These are phyloP conservation scores for Drosophila stalkeri DNA, from an alignment of 2,888 invertebrate species.

Conservation along the genomic window DNA sequence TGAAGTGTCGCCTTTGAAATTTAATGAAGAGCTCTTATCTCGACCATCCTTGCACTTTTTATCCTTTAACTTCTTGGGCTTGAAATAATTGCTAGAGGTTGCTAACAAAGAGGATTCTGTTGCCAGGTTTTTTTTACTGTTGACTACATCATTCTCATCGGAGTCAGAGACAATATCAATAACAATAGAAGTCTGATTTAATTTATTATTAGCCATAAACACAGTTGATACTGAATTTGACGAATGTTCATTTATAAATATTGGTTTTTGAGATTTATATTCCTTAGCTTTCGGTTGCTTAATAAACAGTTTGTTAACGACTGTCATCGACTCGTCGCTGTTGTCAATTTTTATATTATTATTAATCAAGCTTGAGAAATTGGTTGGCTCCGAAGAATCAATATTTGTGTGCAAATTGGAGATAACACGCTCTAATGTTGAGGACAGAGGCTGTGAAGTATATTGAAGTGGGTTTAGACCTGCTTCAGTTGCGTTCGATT, in stretches of 20 bases:
- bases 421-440: conserved; percentile 25
- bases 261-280: conserved; percentile 18
- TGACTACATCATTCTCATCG: conserved; percentile 66
- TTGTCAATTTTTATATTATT: conserved; percentile 33
- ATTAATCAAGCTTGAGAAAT: conserved; percentile 50
- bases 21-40: conserved; percentile 14
- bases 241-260: conserved; percentile 64
- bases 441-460: conserved; percentile 18
- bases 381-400: conserved; percentile 35
- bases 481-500: conserved; percentile 16
- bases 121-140: conserved; percentile 20
- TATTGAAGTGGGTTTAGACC: conserved; percentile 10
- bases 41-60: conserved; percentile 66
- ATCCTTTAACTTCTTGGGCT: conserved; percentile 68
- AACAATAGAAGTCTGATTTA: conserved; percentile 65
- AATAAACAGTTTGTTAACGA: conserved; percentile 13
- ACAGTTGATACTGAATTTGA: conserved; percentile 61
- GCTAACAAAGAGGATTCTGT: conserved; percentile 15
- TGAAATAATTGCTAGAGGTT: conserved; percentile 18
- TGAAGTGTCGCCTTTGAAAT: conserved; percentile 25
- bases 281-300: conserved; percentile 18
- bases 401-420: conserved; percentile 37
- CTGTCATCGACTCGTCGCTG: conserved; percentile 28
- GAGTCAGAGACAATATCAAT: conserved; percentile 84
- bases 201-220: conserved; percentile 27